These are phyloP conservation scores for Acrocyrtus sp. DNA, from an alignment of 2,888 invertebrate species.

Conservation along the genomic window DNA sequence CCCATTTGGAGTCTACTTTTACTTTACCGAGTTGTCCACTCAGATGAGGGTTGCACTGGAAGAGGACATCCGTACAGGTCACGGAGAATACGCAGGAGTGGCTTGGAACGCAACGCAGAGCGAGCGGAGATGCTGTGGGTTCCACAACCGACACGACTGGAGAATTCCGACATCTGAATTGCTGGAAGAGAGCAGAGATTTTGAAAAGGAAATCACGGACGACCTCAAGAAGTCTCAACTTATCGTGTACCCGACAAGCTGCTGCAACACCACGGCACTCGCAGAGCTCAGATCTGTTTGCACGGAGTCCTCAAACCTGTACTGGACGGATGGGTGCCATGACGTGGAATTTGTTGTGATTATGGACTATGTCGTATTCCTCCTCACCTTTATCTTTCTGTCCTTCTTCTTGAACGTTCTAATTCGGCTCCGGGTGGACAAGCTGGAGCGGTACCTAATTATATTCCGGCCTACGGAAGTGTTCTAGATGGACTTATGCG, in stretches of 20 bases:
- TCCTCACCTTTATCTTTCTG: slow-evolving; percentile 4
- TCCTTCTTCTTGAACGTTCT: slow-evolving; percentile 17
- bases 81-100: not conserved
- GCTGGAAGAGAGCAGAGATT: no score
- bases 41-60: slow-evolving; percentile 3
- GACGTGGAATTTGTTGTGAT: slow-evolving; percentile 14
- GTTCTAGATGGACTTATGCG: no score
- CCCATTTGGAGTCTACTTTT: slow-evolving; percentile 20
- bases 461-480: no score
- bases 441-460: slow-evolving; percentile 30
- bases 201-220: no score
- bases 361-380: slow-evolving; percentile 14
- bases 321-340: slow-evolving; percentile 32
- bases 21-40: not conserved
- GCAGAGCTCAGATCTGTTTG: not conserved
- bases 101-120: slow-evolving; percentile 26
- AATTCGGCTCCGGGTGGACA: slow-evolving; percentile 19
- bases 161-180: no score
- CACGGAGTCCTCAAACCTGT: not conserved
- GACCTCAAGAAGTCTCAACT: no score
- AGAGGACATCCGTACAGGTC: no score
- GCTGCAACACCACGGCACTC: not conserved
- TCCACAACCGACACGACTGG: slow-evolving; percentile 35
- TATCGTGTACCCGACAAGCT: not conserved
- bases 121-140: slow-evolving; percentile 43